Conservation (phyloP, 2,888 invertebrate species). For the Empis livida region DNA sequence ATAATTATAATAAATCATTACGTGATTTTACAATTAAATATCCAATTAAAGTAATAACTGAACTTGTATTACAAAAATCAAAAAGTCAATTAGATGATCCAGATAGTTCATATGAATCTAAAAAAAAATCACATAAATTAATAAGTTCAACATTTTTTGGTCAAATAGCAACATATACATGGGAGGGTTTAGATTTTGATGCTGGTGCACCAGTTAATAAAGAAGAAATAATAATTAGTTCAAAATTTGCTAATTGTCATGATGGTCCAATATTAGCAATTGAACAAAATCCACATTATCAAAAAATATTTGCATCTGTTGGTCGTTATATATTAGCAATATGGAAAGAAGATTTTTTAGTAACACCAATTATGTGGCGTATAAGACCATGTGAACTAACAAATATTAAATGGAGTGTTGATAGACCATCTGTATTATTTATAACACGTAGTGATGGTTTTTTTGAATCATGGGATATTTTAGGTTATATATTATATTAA, state of each 20-base stretch:
- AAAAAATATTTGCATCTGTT: slow-evolving; percentile 50
- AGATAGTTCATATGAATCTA: slow-evolving; percentile 18
- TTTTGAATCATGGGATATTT: slow-evolving; percentile 70
- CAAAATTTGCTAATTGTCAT: slow-evolving; percentile 43
- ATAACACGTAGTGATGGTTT: slow-evolving; percentile 59
- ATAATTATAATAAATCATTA: neutral
- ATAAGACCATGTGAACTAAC: slow-evolving; percentile 45
- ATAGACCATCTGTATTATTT: slow-evolving; percentile 57
- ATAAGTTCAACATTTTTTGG: slow-evolving; percentile 33
- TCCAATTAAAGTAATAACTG: slow-evolving; percentile 17
- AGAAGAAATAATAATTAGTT: slow-evolving; percentile 38
- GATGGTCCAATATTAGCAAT: slow-evolving; percentile 54
- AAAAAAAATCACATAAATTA: slow-evolving; percentile 12
- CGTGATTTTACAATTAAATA: slow-evolving; percentile 11
- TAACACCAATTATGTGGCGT: slow-evolving; percentile 54
- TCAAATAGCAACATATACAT: slow-evolving; percentile 31
- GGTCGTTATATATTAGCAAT: slow-evolving; percentile 63
- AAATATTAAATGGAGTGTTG: slow-evolving; percentile 61
- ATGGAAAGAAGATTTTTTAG: slow-evolving; percentile 54
- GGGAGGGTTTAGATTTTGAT: slow-evolving; percentile 55
- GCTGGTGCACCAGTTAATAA: slow-evolving; percentile 44
- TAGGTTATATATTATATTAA: slow-evolving; percentile 31
- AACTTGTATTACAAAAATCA: slow-evolving; percentile 13
- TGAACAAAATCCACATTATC: slow-evolving; percentile 48
- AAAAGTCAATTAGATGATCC: slow-evolving; percentile 13